Base-by-base conservation (phyloP, 2,888 invertebrate genomes). In the Thymelicus sylvestris region DNA sequence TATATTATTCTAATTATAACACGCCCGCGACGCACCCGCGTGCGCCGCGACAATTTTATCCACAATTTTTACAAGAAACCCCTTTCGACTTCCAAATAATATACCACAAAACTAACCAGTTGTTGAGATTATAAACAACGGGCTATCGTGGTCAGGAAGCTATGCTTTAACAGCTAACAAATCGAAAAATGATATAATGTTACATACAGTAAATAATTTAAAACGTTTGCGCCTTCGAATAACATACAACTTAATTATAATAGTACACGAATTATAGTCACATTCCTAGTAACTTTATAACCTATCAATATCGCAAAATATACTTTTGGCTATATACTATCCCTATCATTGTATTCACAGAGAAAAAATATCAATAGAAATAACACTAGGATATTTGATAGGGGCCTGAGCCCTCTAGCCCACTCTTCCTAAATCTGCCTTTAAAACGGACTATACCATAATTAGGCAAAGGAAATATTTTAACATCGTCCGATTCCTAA, bases 71-170 rank as follows among this genome's bases (percentile, higher is more conserved):
- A 77, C 77, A 77, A 67, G 57, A 73, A 72, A 73, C 73, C 72
- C 31, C 48, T 66, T 15, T 41, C 1, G 72, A 66, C 62, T 72
- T 73, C 73, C 41, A 75, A 60, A 74, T 44, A 44, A 74, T 74
- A 71, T 74, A 76, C 77, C 78, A 79, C 73, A 74, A 77, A 79
- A 79, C 74, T 78, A 77, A 76, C 77, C 75, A 38, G 67, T 74
- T 74, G 75, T 73, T 67, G 75, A 77, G 74, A 79, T 77, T 78
- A 77, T 78, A 63, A 81, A 82, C 78, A 79, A 78, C 76, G 80
- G 75, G 80, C 78, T n/a, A 13, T 24, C 63, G 60, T 41, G 52
- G 62, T 57, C 44, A 70, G 41, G 50, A 75, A 77, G 74, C 76
- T 74, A 72, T 72, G 75, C 74, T 77, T 73, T 74, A 38, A 64